Evolutionary conservation across 2,113 vertebrate genomes (phyloP).

Genomic region (Entomyzon cyanotis): DNA sequence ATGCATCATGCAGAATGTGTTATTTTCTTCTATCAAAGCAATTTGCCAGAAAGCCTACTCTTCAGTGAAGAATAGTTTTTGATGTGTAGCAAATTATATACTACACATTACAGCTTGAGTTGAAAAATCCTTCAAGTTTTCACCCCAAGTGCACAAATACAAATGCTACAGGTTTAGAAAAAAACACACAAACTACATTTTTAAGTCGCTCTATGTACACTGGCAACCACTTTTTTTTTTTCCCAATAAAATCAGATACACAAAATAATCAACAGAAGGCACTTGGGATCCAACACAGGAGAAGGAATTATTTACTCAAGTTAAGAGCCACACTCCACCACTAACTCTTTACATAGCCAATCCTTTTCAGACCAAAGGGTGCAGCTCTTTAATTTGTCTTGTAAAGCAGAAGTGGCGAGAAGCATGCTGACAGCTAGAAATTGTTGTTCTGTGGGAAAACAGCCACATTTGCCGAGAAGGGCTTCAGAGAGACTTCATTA

Average conservation of each 20-base stretch:
- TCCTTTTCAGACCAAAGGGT: background rate
- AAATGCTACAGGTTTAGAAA: background rate
- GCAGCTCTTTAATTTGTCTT: slow-evolving; percentile 45
- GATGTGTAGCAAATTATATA: background rate
- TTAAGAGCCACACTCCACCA: background rate
- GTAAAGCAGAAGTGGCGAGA: slow-evolving; percentile 31
- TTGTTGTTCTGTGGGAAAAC: slow-evolving; percentile 38
- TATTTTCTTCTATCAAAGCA: slow-evolving; percentile 39
- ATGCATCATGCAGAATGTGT: background rate
- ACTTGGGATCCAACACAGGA: background rate
- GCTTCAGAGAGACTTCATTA: slow-evolving; percentile 5
- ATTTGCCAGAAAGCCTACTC: slow-evolving; percentile 52
- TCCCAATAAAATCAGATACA: background rate
- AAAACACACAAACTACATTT: background rate
- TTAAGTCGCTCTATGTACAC: background rate
- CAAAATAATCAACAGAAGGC: background rate
- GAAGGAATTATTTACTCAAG: background rate
- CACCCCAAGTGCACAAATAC: background rate
- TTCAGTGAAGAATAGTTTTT: background rate
- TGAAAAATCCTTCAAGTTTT: background rate
- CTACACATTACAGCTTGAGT: background rate
- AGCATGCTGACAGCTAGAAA: slow-evolving; percentile 40
- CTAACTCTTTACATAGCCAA: background rate
- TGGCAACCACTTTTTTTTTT: background rate
- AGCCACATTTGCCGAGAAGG: slow-evolving; percentile 4